Evolutionary conservation across 2,888 invertebrate species (phyloP).

Genomic region (Hydropsyche betteni): DNA sequence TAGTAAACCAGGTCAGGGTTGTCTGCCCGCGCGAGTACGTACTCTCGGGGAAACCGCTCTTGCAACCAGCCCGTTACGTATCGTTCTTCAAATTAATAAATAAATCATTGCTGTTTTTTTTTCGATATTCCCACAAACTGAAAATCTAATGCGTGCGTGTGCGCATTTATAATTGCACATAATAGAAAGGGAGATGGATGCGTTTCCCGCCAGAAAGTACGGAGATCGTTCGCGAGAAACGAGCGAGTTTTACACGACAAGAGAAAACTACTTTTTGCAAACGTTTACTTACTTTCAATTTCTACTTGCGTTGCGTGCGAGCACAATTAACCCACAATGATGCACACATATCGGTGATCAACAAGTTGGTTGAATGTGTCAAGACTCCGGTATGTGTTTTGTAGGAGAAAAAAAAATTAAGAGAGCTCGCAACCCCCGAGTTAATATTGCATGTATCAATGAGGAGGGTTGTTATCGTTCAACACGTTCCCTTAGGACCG

Average conservation of each 20-base stretch:
- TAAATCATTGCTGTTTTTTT: no score
- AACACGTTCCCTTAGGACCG: no score
- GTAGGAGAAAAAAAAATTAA: not conserved
- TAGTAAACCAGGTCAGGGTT: constrained; percentile 47
- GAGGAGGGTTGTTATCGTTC: no score
- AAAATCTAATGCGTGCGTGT: not conserved
- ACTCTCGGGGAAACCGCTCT: constrained; percentile 36
- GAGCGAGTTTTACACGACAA: not conserved
- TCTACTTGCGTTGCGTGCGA: not conserved
- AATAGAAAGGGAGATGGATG: constrained; percentile 31
- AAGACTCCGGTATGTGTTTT: not conserved
- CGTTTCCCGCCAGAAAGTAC: constrained; percentile 35
- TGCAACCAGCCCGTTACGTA: not conserved
- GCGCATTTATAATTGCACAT: not conserved
- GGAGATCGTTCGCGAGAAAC: no score
- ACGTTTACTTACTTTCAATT: constrained; percentile 31
- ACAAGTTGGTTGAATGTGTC: not conserved
- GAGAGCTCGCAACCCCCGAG: not conserved
- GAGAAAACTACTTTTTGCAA: constrained; percentile 31
- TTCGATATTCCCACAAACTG: not conserved
- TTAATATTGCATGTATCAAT: no score
- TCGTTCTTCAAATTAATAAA: no score
- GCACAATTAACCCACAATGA: constrained; percentile 23
- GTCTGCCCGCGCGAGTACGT: constrained; percentile 31
- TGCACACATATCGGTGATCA: not conserved